Evolutionary conservation across 2,888 invertebrate genomes (phyloP).

Genomic region (Drosophila tanythrix): DNA sequence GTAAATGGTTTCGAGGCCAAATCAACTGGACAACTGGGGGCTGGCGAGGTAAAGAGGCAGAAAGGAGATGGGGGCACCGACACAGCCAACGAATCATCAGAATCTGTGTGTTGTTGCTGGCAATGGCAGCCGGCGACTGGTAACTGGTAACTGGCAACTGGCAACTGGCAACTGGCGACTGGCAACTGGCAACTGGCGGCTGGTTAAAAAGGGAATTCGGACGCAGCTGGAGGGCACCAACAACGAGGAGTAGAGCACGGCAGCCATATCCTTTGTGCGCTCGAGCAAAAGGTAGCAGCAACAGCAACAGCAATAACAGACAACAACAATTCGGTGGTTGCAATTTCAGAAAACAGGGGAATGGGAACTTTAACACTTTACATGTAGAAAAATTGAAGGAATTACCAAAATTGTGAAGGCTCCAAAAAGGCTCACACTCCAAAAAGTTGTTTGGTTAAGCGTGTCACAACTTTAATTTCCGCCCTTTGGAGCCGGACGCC

Average conservation of each 20-base stretch:
- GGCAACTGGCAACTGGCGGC: conserved; percentile 44
- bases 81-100: conserved; percentile 46
- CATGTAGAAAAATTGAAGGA: conserved; percentile 46
- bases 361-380: conserved; percentile 58
- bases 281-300: conserved; percentile 63
- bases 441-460: conserved; percentile 61
- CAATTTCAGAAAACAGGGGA: conserved; percentile 57
- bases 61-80: conserved; percentile 18
- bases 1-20: conserved; percentile 70
- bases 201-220: conserved; percentile 57
- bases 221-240: conserved; percentile 72
- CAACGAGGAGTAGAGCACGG: conserved; percentile 39
- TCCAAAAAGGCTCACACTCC: conserved; percentile 45
- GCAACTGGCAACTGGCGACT: conserved; percentile 26
- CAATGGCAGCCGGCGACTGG: conserved; percentile 27
- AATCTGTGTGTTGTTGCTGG: conserved; percentile 46
- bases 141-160: conserved; percentile 27
- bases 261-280: conserved; percentile 67
- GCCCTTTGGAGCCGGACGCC: conserved; percentile 58
- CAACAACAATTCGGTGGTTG: conserved; percentile 63
- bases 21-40: conserved; percentile 56
- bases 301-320: conserved; percentile 28
- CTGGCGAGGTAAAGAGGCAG: not conserved
- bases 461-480: conserved; percentile 78
- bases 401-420: conserved; percentile 51